Conservation (phyloP, 2,888 invertebrate species). For the Ornithoptera priamus region DNA sequence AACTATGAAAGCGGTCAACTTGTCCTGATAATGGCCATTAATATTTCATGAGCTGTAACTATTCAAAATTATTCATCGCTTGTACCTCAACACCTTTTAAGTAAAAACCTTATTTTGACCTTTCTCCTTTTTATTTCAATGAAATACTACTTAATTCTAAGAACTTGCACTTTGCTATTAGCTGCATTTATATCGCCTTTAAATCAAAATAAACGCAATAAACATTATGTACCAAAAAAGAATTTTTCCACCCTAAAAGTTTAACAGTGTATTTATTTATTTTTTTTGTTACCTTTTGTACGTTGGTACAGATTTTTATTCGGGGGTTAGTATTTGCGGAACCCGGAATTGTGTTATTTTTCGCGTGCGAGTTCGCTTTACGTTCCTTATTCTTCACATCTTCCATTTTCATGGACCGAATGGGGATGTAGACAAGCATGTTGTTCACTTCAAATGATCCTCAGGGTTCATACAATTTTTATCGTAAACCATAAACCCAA, state of each 20-base stretch:
- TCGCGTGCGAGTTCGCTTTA: background rate
- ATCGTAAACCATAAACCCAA: background rate
- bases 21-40: background rate
- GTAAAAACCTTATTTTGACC: conserved; percentile 10
- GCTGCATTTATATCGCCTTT: background rate
- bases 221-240: too few species aligned
- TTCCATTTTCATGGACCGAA: background rate
- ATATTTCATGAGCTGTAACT: conserved; percentile 2
- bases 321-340: background rate
- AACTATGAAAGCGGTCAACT: background rate
- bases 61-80: conserved; percentile 7
- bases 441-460: background rate
- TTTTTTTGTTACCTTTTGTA: background rate
- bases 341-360: background rate
- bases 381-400: background rate
- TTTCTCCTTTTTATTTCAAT: background rate
- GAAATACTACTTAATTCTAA: background rate
- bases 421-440: background rate
- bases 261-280: background rate
- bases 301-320: background rate
- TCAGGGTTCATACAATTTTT: background rate
- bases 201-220: background rate
- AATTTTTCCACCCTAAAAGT: too few species aligned
- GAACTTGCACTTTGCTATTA: background rate
- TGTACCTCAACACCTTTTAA: background rate